Percentiles rank a stretch among this genome's conserved stretches.
phyloP scores from a whole-genome alignment of 2,888 invertebrate species.

The Cylindroiulus punctatus region DNA sequence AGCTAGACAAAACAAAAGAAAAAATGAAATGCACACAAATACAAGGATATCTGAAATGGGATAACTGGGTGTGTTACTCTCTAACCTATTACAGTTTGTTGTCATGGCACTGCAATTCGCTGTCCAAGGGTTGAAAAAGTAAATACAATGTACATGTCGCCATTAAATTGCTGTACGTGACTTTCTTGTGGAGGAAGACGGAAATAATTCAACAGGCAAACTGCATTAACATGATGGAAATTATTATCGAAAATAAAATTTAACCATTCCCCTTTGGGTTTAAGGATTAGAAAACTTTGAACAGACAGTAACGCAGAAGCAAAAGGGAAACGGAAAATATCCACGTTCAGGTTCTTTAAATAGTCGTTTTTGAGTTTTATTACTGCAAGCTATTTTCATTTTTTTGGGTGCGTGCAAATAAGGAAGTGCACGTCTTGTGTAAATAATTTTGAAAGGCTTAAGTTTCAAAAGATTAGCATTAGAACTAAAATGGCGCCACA shows the following conservation, averaged over 20 bases:
- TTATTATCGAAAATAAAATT: not conserved
- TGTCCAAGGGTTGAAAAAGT: not conserved
- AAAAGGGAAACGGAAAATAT: not conserved
- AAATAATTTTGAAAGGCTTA: no score
- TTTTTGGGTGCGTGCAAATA: no score
- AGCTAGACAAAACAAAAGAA: not conserved
- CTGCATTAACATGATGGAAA: not conserved
- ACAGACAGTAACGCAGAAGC: constrained; percentile 2
- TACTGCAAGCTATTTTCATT: not conserved
- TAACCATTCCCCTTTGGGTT: not conserved
- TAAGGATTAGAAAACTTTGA: not conserved
- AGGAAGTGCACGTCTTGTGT: no score
- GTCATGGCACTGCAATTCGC: not conserved
- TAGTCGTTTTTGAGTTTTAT: constrained; percentile 11
- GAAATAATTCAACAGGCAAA: not conserved
- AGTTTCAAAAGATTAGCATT: no score
- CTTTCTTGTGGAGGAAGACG: not conserved
- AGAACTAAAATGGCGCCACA: no score
- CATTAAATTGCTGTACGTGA: not conserved
- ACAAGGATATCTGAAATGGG: constrained; percentile 18
- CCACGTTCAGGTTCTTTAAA: not conserved
- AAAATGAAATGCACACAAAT: constrained; percentile 29
- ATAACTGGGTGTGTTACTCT: constrained; percentile 2
- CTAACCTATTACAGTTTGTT: constrained; percentile 14
- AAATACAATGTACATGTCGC: not conserved